A percentile compares a stretch with the other conserved stretches of the same genome.
These are phyloP conservation scores for Cacoxenus indagator DNA, from an alignment of 2,888 invertebrate genomes.

Conservation along the genomic window DNA sequence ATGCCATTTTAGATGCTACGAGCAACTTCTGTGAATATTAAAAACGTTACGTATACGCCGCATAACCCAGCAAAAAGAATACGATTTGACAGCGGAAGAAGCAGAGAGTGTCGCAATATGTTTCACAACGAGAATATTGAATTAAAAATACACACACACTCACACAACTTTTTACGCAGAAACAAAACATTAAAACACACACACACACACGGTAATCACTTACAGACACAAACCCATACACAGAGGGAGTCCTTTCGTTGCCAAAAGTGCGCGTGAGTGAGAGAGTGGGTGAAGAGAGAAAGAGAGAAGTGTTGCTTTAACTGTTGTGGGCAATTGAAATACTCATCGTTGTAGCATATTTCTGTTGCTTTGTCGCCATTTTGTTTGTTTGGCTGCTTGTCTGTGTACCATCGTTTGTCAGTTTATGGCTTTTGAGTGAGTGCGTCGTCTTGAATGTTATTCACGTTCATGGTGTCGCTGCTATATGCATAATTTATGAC, in stretches of 20 bases:
- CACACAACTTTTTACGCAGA: not conserved
- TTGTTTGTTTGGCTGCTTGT: conserved; percentile 19
- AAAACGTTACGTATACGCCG: conserved; percentile 49
- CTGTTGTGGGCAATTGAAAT: conserved; percentile 52
- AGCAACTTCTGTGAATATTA: conserved; percentile 21
- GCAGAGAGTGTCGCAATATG: conserved; percentile 29
- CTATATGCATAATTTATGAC: conserved; percentile 61
- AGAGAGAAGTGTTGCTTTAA: not conserved
- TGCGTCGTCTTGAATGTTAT: not conserved
- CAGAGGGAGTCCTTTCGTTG: not conserved
- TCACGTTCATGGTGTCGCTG: conserved; percentile 14
- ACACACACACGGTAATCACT: conserved; percentile 13
- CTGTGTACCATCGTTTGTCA: not conserved
- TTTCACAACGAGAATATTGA: conserved; percentile 48
- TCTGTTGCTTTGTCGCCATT: conserved; percentile 7
- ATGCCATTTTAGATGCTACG: no score
- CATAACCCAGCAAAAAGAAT: conserved; percentile 19
- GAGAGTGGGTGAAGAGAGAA: no score
- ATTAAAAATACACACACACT: conserved; percentile 40
- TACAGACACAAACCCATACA: conserved; percentile 48
- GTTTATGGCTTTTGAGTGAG: not conserved
- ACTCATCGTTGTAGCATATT: not conserved
- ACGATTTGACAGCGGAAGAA: not conserved
- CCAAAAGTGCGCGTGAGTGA: no score
- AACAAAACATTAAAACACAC: no score